phyloP scores from a whole-genome alignment of 2,888 invertebrate genomes.

The Drosophila tanythrix region DNA sequence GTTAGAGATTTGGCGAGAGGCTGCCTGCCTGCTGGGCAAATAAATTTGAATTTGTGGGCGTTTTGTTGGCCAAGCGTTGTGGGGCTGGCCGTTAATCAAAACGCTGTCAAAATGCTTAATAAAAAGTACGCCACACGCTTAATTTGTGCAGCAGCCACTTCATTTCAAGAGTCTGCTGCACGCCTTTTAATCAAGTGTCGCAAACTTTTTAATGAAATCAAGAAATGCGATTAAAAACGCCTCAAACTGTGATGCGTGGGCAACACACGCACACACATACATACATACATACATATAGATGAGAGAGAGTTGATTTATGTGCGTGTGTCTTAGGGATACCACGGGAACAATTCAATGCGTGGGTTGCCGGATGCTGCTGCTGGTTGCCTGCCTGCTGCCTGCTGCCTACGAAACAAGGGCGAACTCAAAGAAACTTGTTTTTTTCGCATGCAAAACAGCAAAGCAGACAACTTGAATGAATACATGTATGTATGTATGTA shows the following conservation, averaged over 20 bases:
- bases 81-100: constrained; percentile 67
- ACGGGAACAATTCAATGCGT: constrained; percentile 28
- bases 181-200: constrained; percentile 73
- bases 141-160: constrained; percentile 10
- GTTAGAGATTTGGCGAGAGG: constrained; percentile 49
- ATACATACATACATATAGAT: too few relatives aligned
- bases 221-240: constrained; percentile 56
- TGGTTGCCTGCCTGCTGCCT: not conserved
- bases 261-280: not conserved
- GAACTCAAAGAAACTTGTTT: constrained; percentile 43
- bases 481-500: not conserved
- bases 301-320: not conserved
- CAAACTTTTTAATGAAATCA: constrained; percentile 60
- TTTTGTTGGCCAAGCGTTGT: constrained; percentile 29
- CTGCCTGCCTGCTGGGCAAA: constrained; percentile 30
- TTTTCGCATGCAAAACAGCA: constrained; percentile 32
- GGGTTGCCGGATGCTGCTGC: constrained; percentile 37
- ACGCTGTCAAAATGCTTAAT: constrained; percentile 72
- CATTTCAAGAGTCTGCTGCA: constrained; percentile 60
- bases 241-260: constrained; percentile 51
- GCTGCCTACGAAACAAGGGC: constrained; percentile 30
- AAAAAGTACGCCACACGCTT: constrained; percentile 56
- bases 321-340: constrained; percentile 18
- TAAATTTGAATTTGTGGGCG: constrained; percentile 54
- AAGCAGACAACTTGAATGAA: constrained; percentile 13